Percentiles rank a stretch among this genome's conserved stretches.
phyloP scores from a whole-genome alignment of 2,888 invertebrate species.

The Pherbina coryleti region DNA sequence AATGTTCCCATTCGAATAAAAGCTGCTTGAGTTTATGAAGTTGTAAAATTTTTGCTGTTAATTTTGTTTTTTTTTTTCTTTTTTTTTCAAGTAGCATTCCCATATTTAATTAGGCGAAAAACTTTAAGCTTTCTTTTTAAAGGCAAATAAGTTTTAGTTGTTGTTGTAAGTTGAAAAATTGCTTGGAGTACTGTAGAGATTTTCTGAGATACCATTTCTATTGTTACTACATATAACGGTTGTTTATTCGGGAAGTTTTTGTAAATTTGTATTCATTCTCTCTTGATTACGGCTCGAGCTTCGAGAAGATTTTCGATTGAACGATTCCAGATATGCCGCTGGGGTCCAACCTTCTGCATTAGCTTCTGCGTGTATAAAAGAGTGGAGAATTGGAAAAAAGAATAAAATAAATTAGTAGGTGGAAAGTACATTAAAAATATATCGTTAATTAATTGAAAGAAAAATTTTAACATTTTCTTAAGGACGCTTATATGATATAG shows the following conservation, averaged over 20 bases:
- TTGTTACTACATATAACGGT: not conserved
- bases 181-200: conserved; percentile 13
- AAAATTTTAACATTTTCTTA: too few species aligned
- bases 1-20: conserved; percentile 33
- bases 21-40: not conserved
- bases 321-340: conserved; percentile 87
- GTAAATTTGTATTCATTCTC: conserved; percentile 56
- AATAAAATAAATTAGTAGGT: not conserved
- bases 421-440: not conserved
- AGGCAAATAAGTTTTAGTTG: conserved; percentile 20
- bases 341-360: conserved; percentile 94
- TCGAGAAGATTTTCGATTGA: conserved; percentile 80
- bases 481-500: too few species aligned
- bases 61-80: not conserved
- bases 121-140: conserved; percentile 35
- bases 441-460: too few species aligned
- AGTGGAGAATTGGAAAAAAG: not conserved
- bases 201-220: not conserved
- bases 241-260: conserved; percentile 49
- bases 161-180: not conserved
- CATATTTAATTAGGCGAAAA: conserved; percentile 17
- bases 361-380: conserved; percentile 69
- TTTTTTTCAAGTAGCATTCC: not conserved
- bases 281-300: conserved; percentile 74
- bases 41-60: conserved; percentile 5